A percentile compares a stretch with the other conserved stretches of the same genome.
These are phyloP conservation scores for Monodelphis domestica DNA, from an alignment of 2,797 vertebrate species.

Conservation along the genomic window DNA sequence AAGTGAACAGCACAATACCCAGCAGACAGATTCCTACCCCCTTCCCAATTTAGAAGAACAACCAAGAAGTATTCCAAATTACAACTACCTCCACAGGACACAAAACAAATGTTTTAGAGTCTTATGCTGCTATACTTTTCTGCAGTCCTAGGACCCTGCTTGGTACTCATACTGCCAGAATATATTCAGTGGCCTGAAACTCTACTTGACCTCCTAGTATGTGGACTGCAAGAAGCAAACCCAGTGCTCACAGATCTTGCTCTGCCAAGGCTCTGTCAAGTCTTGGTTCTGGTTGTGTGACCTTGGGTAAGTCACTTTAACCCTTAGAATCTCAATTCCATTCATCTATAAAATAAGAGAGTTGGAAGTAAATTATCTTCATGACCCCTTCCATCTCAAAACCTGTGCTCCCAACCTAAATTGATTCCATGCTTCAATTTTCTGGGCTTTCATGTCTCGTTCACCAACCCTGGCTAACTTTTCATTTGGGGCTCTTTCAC, in stretches of 20 bases:
- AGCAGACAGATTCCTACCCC: not conserved
- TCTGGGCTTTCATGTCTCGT: slow-evolving; percentile 58
- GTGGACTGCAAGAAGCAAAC: not conserved
- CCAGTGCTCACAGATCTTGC: not conserved
- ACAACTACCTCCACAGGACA: not conserved
- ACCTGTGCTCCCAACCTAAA: slow-evolving; percentile 7
- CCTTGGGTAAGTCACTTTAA: not conserved
- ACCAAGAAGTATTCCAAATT: not conserved
- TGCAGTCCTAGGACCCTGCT: not conserved
- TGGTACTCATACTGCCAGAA: not conserved
- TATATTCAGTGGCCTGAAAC: not conserved
- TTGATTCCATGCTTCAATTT: slow-evolving; percentile 43
- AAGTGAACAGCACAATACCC: no score
- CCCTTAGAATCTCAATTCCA: not conserved
- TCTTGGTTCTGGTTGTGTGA: not conserved
- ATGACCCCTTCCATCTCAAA: not conserved
- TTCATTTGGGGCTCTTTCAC: slow-evolving; percentile 65
- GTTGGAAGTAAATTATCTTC: not conserved
- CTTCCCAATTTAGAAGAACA: not conserved
- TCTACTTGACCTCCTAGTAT: not conserved
- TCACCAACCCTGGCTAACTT: slow-evolving; percentile 69
- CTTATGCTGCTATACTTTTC: not conserved
- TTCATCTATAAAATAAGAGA: not conserved
- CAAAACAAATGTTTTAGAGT: not conserved
- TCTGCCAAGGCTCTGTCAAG: not conserved